phyloP scores from a whole-genome alignment of 2,888 invertebrate genomes.

The Patella pellucida region DNA sequence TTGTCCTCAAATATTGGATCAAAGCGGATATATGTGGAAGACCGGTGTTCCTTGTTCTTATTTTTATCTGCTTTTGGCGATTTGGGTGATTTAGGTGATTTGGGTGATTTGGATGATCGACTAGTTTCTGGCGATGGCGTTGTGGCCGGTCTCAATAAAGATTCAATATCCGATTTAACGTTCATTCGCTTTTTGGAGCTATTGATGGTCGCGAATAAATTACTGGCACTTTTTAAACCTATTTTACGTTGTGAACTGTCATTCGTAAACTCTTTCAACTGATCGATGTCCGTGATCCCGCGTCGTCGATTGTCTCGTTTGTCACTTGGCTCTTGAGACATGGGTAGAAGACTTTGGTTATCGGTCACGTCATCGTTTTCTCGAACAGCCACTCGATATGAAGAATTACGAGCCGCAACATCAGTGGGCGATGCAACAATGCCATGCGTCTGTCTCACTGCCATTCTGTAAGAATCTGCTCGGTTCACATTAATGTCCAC shows the following conservation, averaged over 20 bases:
- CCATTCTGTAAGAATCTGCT: constrained; percentile 59
- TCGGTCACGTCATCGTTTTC: constrained; percentile 36
- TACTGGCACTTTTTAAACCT: constrained; percentile 13
- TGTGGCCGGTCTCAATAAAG: constrained; percentile 10
- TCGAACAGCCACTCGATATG: constrained; percentile 53
- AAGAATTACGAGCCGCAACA: constrained; percentile 43
- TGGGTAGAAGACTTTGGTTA: constrained; percentile 1
- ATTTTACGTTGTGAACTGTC: constrained; percentile 16
- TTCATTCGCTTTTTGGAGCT: constrained; percentile 31
- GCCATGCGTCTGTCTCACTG: constrained; percentile 54
- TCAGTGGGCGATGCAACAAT: constrained; percentile 35
- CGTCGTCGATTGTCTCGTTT: constrained; percentile 50
- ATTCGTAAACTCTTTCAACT: constrained; percentile 45
- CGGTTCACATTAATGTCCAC: constrained; percentile 45
- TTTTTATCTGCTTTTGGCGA: constrained; percentile 36
- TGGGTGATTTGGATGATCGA: constrained; percentile 18
- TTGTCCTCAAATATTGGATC: constrained; percentile 62
- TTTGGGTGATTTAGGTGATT: constrained; percentile 9
- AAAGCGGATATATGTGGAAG: constrained; percentile 63
- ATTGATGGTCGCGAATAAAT: constrained; percentile 27
- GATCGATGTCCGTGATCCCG: constrained; percentile 62
- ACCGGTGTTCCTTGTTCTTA: constrained; percentile 46
- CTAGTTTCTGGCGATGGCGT: neutral
- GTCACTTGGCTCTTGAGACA: constrained; percentile 26
- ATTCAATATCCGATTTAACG: constrained; percentile 23